Conservation (phyloP, 2,888 invertebrate genomes). For the Gryllus longicercus region DNA sequence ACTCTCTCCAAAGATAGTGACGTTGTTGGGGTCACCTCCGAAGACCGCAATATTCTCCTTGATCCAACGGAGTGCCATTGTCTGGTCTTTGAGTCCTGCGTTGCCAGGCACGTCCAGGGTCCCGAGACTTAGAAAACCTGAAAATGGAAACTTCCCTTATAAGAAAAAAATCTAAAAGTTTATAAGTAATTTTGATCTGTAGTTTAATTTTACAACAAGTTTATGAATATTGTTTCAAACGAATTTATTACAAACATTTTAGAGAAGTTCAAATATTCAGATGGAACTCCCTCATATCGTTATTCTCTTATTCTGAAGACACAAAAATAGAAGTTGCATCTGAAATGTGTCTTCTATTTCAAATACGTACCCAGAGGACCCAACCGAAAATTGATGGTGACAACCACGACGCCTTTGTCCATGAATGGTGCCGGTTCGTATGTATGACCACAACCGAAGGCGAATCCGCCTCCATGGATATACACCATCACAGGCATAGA, state of each 20-base stretch:
- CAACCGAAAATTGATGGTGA: neutral
- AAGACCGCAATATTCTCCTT: neutral
- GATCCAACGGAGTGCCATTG: neutral
- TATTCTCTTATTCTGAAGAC: too few species aligned
- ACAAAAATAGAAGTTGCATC: too few species aligned
- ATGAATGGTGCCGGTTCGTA: neutral
- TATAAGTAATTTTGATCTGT: too few species aligned
- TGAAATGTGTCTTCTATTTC: too few species aligned
- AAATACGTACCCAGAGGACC: neutral
- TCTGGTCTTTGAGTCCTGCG: neutral
- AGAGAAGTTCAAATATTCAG: too few species aligned
- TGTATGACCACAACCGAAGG: neutral
- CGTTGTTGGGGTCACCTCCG: neutral
- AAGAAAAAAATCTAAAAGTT: too few species aligned
- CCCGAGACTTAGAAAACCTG: neutral
- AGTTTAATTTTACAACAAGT: too few species aligned
- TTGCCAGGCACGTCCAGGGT: neutral
- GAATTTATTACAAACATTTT: too few species aligned
- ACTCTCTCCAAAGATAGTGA: conserved; percentile 6
- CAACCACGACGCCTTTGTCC: neutral
- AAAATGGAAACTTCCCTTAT: too few species aligned
- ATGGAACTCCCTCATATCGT: too few species aligned
- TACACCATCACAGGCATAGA: neutral
- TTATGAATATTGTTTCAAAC: too few species aligned
- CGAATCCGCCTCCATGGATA: neutral